Evolutionary conservation across 2,888 invertebrate species (phyloP), one percentile per base, ranked within the genome.

Genomic region (Zele albiditarsus): DNA sequence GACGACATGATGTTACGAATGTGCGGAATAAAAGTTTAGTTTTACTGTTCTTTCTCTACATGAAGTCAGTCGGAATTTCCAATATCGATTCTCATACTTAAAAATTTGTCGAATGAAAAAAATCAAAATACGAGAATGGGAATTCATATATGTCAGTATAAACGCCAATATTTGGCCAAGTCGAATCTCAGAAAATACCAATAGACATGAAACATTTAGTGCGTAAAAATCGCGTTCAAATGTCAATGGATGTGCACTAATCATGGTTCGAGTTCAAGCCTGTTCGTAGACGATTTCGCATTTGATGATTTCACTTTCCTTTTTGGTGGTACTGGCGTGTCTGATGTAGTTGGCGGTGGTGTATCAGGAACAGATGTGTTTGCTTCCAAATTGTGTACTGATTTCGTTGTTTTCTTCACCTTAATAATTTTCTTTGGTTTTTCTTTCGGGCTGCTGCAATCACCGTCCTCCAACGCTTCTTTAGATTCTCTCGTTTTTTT

Each of bases 391-490:
- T 87, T 88, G 63, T 88, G 83, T 4, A 81, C 73, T 0, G 82
- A 77, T 79, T 86, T 86, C 33, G 80, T 75, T 16, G 81, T 77
- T 81, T 92, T 92, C 84, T 92, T 92, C 71, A 90, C 89, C 82
- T 92, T 92, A 0, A 82, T 80, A 20, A 82, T 72, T 83, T 91
- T 92, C 49, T 91, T 89, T 81, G 91, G 90, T 82, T 84, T 82
- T 23, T 80, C 82, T n/a, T 78, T 77, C 53, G 65, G 4, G 38
- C 78, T 78, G 66, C 79, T 76, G 46, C 83, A 83, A n/a, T 81
- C 80, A 16, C 81, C 78, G 71, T 85, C 84, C 2, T 85, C 85
- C 71, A 81, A 71, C 28, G 73, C 70, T 73, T 82, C 77, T 77
- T 86, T 85, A 4, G 81, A 67, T 73, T 82, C 77, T 77, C 86